phyloP scores from a whole-genome alignment of 2,797 vertebrate genomes.

The Euphonia xanthogaster region DNA sequence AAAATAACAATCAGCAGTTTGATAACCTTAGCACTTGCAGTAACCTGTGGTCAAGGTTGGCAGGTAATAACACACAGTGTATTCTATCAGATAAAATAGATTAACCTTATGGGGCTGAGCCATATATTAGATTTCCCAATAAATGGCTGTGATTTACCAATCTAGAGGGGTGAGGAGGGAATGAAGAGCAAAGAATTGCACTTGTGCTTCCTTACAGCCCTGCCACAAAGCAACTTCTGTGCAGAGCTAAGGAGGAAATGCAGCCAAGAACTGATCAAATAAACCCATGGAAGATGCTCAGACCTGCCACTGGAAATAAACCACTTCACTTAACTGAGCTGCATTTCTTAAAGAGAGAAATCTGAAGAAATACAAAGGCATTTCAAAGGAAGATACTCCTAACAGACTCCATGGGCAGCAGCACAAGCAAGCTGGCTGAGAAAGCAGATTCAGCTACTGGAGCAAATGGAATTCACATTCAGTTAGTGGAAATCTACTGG shows the following conservation, averaged over 20 bases:
- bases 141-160: neutral
- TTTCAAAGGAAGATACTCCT: neutral
- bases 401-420: neutral
- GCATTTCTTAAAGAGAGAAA: neutral
- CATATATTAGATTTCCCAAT: neutral
- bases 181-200: neutral
- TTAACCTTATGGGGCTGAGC: neutral
- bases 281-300: neutral
- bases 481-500: slow-evolving; percentile 65
- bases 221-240: neutral
- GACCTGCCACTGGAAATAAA: neutral
- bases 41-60: neutral
- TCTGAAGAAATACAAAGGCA: neutral
- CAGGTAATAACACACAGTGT: neutral
- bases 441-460: slow-evolving; percentile 22
- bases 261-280: slow-evolving; percentile 3
- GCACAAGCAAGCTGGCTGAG: slow-evolving; percentile 29
- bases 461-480: slow-evolving; percentile 63
- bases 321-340: neutral
- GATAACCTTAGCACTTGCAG: neutral
- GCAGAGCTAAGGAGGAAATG: neutral
- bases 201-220: neutral
- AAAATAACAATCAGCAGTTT: neutral
- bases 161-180: neutral
- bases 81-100: neutral